Conservation (phyloP, 2,113 vertebrate species). For the Nyctereutes procyonoides region DNA sequence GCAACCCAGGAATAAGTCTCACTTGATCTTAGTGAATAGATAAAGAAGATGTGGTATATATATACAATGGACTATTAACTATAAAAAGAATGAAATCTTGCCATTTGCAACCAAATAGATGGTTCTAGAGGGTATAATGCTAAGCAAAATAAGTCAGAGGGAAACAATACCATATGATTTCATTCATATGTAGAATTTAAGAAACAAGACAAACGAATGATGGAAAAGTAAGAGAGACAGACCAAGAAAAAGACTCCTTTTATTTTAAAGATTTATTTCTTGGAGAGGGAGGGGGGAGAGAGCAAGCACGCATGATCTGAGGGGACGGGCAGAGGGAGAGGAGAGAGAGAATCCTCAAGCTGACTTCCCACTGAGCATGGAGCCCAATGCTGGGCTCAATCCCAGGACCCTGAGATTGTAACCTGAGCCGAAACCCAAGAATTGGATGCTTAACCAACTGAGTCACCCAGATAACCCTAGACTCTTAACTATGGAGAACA, state of each 20-base stretch:
- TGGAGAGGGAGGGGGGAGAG: not conserved
- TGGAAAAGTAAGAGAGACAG: not conserved
- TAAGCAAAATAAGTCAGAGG: not conserved
- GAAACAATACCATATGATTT: not conserved
- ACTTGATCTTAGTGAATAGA: not conserved
- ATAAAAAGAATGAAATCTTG: not conserved
- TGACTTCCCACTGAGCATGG: not conserved
- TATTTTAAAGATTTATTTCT: not conserved
- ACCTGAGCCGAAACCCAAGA: not conserved
- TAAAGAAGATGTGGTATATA: not conserved
- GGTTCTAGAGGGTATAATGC: not conserved
- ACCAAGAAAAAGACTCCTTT: not conserved
- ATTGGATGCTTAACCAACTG: not conserved
- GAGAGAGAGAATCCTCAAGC: not conserved
- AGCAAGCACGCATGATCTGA: not conserved
- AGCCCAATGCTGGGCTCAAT: not conserved
- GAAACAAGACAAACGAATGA: not conserved
- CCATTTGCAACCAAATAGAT: not conserved
- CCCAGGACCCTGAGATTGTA: not conserved
- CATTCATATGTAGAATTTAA: not conserved
- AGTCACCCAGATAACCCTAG: not conserved
- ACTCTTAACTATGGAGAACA: not conserved
- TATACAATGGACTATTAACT: not conserved
- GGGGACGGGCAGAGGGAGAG: not conserved
- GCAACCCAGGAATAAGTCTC: not conserved